Evolutionary conservation across 2,797 vertebrate species (phyloP), one percentile per base, ranked within the genome.

Genomic region (Echiichthys vipera): DNA sequence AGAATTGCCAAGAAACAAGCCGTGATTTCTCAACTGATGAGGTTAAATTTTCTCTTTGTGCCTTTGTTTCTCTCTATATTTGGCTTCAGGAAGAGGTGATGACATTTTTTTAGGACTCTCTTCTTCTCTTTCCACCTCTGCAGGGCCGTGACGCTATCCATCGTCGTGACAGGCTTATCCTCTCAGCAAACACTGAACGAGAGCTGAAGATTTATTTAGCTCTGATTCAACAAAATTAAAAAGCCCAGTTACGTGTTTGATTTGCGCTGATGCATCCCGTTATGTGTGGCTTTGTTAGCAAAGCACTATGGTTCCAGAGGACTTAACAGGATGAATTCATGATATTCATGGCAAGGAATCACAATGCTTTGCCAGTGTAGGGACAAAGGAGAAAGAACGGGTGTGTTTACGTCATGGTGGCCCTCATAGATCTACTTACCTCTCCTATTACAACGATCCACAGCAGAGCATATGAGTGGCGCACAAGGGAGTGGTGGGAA

Each of bases 341-440:
- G 25, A 24, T 36, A 25, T 22, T 34, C 17, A 27, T 40, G 0
- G 18, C 32, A 62, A 29, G 49, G 18, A 54, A 37, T 46, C n/a
- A n/a, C 20, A 61, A 0, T 36, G 11, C 59, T 49, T 58, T 54
- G 7, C 27, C 32, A 27, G 12, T 34, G 50, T 25, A 13, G n/a
- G 10, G 5, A 49, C 22, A 42, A 17, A 20, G 2, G 40, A 5
- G 11, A 39, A 18, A 12, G 13, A n/a, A 45, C 34, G 17, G 14
- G 39, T 56, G 50, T 54, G 10, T 74, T 58, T 43, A 54, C 12
- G 25, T 6, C 55, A 59, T 25, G 5, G 34, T 43, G 17, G 3
- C 58, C 17, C 51, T 82, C 46, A 46, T 57, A 61, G 10, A 76
- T 45, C 66, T 71, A 69, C 68, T 74, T 67, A 54, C 11, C 64